A percentile compares a stretch with the other conserved stretches of the same genome.
Conservation (phyloP, 64 coral and sea anemone species). For the Stylophora pistillata region DNA sequence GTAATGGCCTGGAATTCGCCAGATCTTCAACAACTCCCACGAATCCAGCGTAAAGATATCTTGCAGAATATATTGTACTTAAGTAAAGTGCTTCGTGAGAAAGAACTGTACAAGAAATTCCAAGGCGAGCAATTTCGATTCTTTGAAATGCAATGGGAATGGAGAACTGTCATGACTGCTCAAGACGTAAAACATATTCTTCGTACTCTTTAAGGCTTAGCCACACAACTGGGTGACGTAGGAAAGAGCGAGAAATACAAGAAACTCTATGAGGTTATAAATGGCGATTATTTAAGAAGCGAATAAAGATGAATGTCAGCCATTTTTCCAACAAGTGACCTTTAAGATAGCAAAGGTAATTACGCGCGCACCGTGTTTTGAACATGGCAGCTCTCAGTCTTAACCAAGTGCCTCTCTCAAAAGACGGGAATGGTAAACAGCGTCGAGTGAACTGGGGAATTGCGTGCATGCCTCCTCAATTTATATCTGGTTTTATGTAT, state of each 20-base stretch:
- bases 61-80: neutral
- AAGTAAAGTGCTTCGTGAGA: neutral
- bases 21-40: neutral
- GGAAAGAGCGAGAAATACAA: conserved; percentile 2
- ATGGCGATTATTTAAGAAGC: neutral
- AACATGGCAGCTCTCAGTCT: no score
- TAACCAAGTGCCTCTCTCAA: no score
- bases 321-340: no score
- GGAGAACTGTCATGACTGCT: neutral
- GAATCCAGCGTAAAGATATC: neutral
- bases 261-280: neutral
- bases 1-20: conserved; percentile 3
- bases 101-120: neutral
- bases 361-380: no score
- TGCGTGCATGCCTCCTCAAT: no score
- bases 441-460: no score
- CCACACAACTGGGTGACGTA: neutral
- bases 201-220: neutral
- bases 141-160: neutral
- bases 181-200: neutral
- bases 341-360: no score
- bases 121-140: neutral
- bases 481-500: no score
- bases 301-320: neutral
- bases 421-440: no score